These are phyloP conservation scores for Melikaiella ostensackeni DNA, from an alignment of 2,888 invertebrate species.

Conservation along the genomic window DNA sequence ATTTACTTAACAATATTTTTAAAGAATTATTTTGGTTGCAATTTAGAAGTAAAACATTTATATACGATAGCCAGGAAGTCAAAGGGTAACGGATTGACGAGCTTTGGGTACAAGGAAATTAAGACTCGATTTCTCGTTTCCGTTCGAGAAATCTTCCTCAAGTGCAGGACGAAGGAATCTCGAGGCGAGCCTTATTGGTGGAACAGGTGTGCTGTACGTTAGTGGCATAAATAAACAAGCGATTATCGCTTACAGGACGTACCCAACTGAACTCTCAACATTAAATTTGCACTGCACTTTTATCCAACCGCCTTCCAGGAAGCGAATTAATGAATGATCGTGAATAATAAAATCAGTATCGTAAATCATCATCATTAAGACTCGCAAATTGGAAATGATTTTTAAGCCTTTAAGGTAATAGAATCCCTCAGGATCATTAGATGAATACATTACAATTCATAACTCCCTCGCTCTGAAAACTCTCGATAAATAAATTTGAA, in stretches of 20 bases:
- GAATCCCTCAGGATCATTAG: slow-evolving; percentile 10
- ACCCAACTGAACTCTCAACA: slow-evolving; percentile 35
- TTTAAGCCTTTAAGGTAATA: background rate
- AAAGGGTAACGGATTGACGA: slow-evolving; percentile 30
- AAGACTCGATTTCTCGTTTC: slow-evolving; percentile 44
- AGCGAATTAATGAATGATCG: slow-evolving; percentile 37
- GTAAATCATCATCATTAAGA: slow-evolving; percentile 35
- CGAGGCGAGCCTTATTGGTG: slow-evolving; percentile 65
- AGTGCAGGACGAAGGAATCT: slow-evolving; percentile 63
- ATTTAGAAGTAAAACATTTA: background rate
- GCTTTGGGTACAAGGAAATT: slow-evolving; percentile 20
- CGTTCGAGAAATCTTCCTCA: slow-evolving; percentile 46
- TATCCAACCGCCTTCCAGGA: slow-evolving; percentile 37
- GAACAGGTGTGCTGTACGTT: slow-evolving; percentile 66
- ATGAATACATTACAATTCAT: background rate
- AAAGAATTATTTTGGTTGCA: background rate
- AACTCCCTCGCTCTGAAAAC: background rate
- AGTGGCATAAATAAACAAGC: slow-evolving; percentile 49
- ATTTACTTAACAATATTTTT: no score
- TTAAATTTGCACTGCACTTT: slow-evolving; percentile 37
- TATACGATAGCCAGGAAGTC: background rate
- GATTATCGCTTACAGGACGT: slow-evolving; percentile 33
- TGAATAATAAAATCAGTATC: slow-evolving; percentile 32
- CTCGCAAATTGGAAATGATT: slow-evolving; percentile 17
- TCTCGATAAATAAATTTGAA: background rate